Base-by-base conservation (phyloP, 2,113 vertebrate genomes). In the Oceanodroma tethys region DNA sequence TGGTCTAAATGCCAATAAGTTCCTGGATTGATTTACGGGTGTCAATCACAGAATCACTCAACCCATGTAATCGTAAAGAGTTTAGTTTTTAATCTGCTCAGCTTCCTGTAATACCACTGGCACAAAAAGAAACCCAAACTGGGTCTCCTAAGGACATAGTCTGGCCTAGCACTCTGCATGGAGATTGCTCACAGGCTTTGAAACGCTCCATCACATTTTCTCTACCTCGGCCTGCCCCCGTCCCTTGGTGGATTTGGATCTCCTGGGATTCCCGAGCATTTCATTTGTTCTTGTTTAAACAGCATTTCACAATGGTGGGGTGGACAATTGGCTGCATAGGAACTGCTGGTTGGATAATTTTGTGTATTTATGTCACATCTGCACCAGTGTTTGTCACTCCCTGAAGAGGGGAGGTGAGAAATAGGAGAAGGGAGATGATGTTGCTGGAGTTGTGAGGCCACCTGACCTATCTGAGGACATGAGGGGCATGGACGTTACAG, bases 171-270 rank as follows among this genome's bases (percentile, higher is more conserved):
- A 1, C 40, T 60, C 29, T 13, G 9, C 32, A 29, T 23, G 32
- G 32, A 80, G n/a, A 17, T 36, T 45, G 20, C 29, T 68, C n/a
- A 59, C 18, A 42, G n/a, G 12, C 36, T 92, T 68, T 90, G 25
- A 76, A 72, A 83, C 0, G 1, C 13, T 48, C 30, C 36, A 26
- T 17, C 27, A 26, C 7, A 13, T 81, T 65, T 60, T 56, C 38
- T 30, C 14, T 76, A 8, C 29, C 8, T 67, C 7, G 1, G 13
- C 32, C 25, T 43, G 7, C 19, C 22, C 10, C 13, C 1, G 0
- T 16, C 18, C 34, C 23, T 60, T 43, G 16, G 6, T 36, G 36
- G 5, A 5, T 83, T 90, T 76, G 45, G 14, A 68, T 42, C 3
- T 85, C 47, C 23, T 17, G 26, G 18, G 18, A 23, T 40, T 65